Evolutionary conservation across 2,797 vertebrate genomes (phyloP), one percentile per base, ranked within the genome.

Genomic region (Clamator glandarius): DNA sequence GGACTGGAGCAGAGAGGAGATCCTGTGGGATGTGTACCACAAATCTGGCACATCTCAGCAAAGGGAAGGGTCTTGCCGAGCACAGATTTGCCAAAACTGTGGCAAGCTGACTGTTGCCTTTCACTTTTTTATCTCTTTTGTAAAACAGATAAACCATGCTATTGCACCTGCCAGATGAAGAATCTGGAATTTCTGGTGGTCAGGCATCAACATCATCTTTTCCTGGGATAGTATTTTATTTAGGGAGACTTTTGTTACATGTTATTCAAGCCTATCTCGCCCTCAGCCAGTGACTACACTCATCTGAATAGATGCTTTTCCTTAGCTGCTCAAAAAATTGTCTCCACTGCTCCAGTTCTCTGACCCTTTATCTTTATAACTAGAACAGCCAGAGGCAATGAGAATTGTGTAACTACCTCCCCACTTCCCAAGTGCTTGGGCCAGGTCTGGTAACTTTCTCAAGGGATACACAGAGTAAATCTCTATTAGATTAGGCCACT

Each of bases 321-420:
- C 67, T 61, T 35, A 67, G 85, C 93, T 90, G 89, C 77, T 90
- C 91, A 81, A 68, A 82, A 73, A 96, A 94, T 84, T 93, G 88
- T 84, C 89, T 94, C 76, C 1, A 1, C 69, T 93, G 95, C 91
- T 96, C 93, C 89, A 96, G 55, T 97, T 96, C 92, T 94, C 74
- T 93, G 92, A 95, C 94, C 95, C 87, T 93, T 92, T 95, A 90
- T 96, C 93, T 95, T 78, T 84, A 4, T 79, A 97, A 92, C 82
- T 96, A 52, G 95, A 92, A 61, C 93, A 96, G 92, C 93, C 50
- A 15, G 91, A 86, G 89, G 95, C 95, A 94, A 93, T 96, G 95
- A 92, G 87, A 95, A 94, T 96, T 96, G 94, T 94, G 93, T 93
- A 96, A 96, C 93, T 74, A 84, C 79, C 87, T 88, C 87, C 92